Base-by-base conservation (phyloP, 2,888 invertebrate genomes). In the Xanthia togata region DNA sequence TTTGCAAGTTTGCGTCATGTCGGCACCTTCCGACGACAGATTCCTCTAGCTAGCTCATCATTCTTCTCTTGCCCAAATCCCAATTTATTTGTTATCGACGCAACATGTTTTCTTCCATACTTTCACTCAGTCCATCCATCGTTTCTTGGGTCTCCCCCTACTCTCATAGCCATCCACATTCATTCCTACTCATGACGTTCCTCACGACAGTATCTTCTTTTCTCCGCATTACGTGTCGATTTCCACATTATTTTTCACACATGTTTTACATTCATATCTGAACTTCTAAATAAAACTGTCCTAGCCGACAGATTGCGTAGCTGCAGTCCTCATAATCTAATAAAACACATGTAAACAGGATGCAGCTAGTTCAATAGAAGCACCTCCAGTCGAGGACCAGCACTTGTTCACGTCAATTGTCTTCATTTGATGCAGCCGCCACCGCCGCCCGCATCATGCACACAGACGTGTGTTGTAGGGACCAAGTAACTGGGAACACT, bases 381-480 rank as follows among this genome's bases (percentile, higher is more conserved):
- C 80, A 80, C 79, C 81, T 86, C 14, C 76, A 57, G 38, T 26
- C 17, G 70, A 57, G 57, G 62, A 57, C 38, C 57, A 35, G 60
- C 70, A 72, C 72, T 76, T 69, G 73, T 70, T 67, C 63, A 47
- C 68, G 69, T 76, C 83, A 83, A 85, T 83, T 81, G 80, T 76
- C 47, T 63, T 38, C 53, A 75, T 76, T 80, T 69, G 75, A 73
- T 77, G 73, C 74, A 53, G 70, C 82, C 77, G 72, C 83, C 83
- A 72, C 74, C 47, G 70, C 82, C 77, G 72, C 83, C 83, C 87
- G 87, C 87, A 85, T 85, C 50, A 23, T 55, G 47, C 70, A 1
- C 78, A n/a, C 31, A n/a, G 5, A 0, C 26, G 26, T 17, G 0
- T n/a, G 9, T 53, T 47, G 44, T 12, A 41, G 31, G 50, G 44